Base-by-base conservation (phyloP, 2,113 vertebrate genomes). In the Eclectus roratus region DNA sequence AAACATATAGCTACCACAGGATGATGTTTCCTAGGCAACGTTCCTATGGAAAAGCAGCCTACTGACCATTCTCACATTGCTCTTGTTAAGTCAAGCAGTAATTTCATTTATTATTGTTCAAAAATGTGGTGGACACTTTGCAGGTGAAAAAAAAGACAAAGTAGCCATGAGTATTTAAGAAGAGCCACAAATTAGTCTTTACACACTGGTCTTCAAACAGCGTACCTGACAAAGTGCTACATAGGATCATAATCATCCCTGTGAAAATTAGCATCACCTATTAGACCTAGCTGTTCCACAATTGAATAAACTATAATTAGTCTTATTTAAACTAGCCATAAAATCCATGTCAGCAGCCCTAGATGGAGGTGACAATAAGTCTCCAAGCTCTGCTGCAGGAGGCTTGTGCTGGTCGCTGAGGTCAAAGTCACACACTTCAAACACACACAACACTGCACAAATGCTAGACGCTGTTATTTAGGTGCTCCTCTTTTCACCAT, bases 1-100 rank as follows among this genome's bases (percentile, higher is more conserved):
- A 81, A 86, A 86, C 56, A 50, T 25, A 52, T 43, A 56, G 49
- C 43, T 93, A 60, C 63, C 37, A 61, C 52, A 60, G 21, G 46
- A 64, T 88, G 84, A 71, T 55, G 93, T 95, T 95, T 93, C 97
- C 93, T 82, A 85, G 95, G 95, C 85, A 96, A 96, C 80, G 18
- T 87, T 91, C 72, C 77, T 73, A 82, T 89, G 82, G 71, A 92
- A 82, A 97, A 80, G 9, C 47, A 85, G n/a, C 31, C 33, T 65
- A 37, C 24, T 55, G 56, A 41, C 68, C 85, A 25, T 85, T 89
- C 25, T 93, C 20, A 66, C 64, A 60, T 71, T 73, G 56, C 8
- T 77, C 9, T 77, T 49, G 37, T 56, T 55, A 89, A 83, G 44
- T 35, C 55, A 61, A 71, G 44, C 9, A 63, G 25, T 35, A 76